Evolutionary conservation across 2,888 invertebrate genomes (phyloP), one percentile per base, ranked within the genome.

Genomic region (Romanomermis culicivorax): DNA sequence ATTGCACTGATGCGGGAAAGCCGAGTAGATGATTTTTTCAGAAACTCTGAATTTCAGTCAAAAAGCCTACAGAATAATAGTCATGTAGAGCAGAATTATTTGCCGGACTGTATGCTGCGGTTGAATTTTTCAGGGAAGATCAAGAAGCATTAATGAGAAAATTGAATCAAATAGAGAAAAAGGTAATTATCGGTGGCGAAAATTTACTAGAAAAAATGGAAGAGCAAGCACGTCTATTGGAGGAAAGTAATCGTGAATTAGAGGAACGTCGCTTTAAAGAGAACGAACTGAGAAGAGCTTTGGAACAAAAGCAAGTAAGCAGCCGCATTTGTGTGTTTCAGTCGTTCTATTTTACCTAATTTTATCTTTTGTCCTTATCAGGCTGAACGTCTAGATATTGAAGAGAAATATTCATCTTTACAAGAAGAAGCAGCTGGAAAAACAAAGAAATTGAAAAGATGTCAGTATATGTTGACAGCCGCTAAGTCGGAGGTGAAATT

Each of bases 141-240:
- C 87, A 88, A 68, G 81, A 82, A 59, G 80, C 81, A 52, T 69
- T 93, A 2, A 77, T 82, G 56, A 81, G 83, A 57, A 89, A 91
- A 68, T 78, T 97, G 55, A 78, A 81, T 59, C 82, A 83, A 4
- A 77, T 97, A 52, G 89, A 95, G 70, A 86, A 85, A 61, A 93
- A 91, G 71, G 88, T 97, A 55, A 77, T 97, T 25, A 86, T 95
- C 0, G 97, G 97, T 0, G 97, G 97, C 0, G 95, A 93, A 74
- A 97, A 97, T 74, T 77, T 97, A 4, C 75, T 97, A 59, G 95
- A 95, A 69, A 93, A 93, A 69, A 91, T 91, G 0, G 87, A 93
- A 68, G 80, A 85, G 1, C 95, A 97, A 70, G 83, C 89, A 55
- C 77, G 80, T 57, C 75, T 95, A 54, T 75, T 97, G 52, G 87